phyloP scores from a whole-genome alignment of 1,140 invertebrate genomes.

The Drosophila jambulina region DNA sequence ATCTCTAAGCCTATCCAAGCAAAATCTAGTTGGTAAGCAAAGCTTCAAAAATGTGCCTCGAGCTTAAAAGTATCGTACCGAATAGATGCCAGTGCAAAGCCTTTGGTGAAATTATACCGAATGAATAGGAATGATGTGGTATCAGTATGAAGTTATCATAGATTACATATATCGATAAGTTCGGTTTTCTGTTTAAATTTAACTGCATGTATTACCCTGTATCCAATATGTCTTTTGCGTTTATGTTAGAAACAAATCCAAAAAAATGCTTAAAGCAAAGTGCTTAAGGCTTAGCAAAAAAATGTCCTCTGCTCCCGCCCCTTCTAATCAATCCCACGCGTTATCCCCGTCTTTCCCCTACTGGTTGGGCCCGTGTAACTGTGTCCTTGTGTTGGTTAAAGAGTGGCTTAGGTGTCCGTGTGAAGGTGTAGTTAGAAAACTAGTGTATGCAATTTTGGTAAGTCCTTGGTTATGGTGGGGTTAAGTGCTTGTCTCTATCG shows the following conservation, averaged over 20 bases:
- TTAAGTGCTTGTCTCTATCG: constrained; percentile 72
- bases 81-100: constrained; percentile 65
- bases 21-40: constrained; percentile 74
- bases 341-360: constrained; percentile 19
- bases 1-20: constrained; percentile 52
- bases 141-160: constrained; percentile 28
- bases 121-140: constrained; percentile 26
- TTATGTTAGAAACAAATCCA: constrained; percentile 54
- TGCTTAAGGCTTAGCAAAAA: constrained; percentile 70
- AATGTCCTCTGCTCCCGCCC: constrained; percentile 46
- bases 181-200: constrained; percentile 59
- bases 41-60: constrained; percentile 61
- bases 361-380: constrained; percentile 71
- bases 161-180: constrained; percentile 37
- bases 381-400: constrained; percentile 41
- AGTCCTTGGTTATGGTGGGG: constrained; percentile 81
- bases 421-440: constrained; percentile 56
- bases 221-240: constrained; percentile 81
- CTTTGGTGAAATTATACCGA: constrained; percentile 47
- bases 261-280: constrained; percentile 68
- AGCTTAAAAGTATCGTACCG: constrained; percentile 55
- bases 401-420: constrained; percentile 35
- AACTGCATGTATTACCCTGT: constrained; percentile 85
- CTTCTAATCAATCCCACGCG: constrained; percentile 18
- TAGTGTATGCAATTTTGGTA: constrained; percentile 77